Conservation (phyloP, 1,140 invertebrate species). For the Pseudomyrmex sp. region DNA sequence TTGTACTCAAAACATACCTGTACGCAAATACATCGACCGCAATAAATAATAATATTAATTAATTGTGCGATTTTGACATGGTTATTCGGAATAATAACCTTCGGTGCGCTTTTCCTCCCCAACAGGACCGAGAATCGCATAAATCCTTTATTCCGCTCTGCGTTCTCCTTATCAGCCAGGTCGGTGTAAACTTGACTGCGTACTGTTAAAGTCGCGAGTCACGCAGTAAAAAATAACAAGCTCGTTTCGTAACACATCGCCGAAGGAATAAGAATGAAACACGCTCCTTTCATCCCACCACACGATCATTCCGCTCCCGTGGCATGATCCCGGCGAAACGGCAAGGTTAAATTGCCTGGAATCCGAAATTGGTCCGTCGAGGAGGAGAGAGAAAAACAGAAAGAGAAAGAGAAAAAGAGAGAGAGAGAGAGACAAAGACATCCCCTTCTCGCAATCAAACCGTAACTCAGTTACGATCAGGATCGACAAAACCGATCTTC, state of each 20-base stretch:
- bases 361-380: slow-evolving; percentile 73
- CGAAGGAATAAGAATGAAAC: slow-evolving; percentile 50
- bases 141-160: slow-evolving; percentile 58
- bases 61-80: neutral
- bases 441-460: slow-evolving; percentile 38
- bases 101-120: neutral
- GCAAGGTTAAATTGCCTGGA: slow-evolving; percentile 78
- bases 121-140: slow-evolving; percentile 26
- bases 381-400: neutral
- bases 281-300: slow-evolving; percentile 54
- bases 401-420: too few species aligned
- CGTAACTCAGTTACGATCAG: slow-evolving; percentile 44
- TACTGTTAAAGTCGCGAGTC: slow-evolving; percentile 58
- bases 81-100: neutral
- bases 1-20: too few species aligned
- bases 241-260: slow-evolving; percentile 56
- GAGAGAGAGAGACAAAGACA: neutral
- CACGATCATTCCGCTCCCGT: slow-evolving; percentile 33
- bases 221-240: slow-evolving; percentile 81
- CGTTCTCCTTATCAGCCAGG: slow-evolving; percentile 56
- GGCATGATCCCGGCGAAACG: slow-evolving; percentile 50
- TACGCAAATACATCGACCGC: too few species aligned
- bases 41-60: neutral
- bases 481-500: slow-evolving; percentile 24
- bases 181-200: slow-evolving; percentile 63